Conservation (phyloP, 92 coral and sea anemone species). For the Anthopleura xanthogrammica region DNA sequence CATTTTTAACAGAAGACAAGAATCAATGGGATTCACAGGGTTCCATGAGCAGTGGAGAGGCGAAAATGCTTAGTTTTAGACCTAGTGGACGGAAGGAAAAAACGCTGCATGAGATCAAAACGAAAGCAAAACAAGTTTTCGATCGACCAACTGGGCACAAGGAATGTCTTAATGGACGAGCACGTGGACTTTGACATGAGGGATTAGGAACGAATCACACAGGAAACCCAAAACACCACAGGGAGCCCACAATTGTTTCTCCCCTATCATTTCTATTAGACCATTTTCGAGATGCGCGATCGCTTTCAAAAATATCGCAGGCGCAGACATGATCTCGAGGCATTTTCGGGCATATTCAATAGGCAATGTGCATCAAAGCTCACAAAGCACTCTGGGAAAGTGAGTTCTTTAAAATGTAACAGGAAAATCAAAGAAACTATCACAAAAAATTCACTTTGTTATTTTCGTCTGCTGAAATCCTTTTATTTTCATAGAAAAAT, state of each 20-base stretch:
- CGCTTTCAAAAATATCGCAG: too few species aligned
- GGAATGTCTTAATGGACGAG: slow-evolving; percentile 30
- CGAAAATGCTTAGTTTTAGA: neutral
- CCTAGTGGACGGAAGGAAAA: neutral
- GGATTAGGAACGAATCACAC: slow-evolving; percentile 35
- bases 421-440: too few species aligned
- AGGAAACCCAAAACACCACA: slow-evolving; percentile 18
- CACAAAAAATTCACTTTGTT: too few species aligned
- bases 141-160: slow-evolving; percentile 13
- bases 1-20: slow-evolving; percentile 22
- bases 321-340: too few species aligned
- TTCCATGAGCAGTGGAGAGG: neutral
- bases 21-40: neutral
- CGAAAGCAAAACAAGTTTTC: slow-evolving; percentile 22
- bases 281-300: too few species aligned
- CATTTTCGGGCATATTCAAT: too few species aligned
- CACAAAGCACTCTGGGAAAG: too few species aligned
- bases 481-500: too few species aligned
- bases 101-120: slow-evolving; percentile 21
- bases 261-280: too few species aligned
- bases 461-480: too few species aligned
- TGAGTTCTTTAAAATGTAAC: too few species aligned
- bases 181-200: slow-evolving; percentile 35
- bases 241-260: neutral
- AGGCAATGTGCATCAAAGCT: too few species aligned